Conservation (phyloP, 2,113 vertebrate genomes). For the Phalacrocorax brasilianus region DNA sequence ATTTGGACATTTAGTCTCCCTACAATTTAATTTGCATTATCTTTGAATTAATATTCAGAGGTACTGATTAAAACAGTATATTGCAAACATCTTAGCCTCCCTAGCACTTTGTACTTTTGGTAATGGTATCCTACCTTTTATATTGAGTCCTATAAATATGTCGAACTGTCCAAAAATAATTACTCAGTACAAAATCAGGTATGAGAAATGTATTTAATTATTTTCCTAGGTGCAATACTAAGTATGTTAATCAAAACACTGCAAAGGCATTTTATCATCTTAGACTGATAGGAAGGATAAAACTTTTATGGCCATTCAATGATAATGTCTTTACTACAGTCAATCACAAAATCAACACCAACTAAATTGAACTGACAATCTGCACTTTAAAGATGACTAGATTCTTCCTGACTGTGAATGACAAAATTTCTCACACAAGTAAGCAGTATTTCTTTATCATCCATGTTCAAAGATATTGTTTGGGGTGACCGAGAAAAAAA, state of each 20-base stretch:
- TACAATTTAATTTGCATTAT: not conserved
- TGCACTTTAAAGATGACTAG: not conserved
- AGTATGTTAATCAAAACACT: not conserved
- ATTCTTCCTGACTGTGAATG: not conserved
- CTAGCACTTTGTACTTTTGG: not conserved
- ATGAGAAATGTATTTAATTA: not conserved
- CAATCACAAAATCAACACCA: not conserved
- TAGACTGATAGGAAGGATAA: not conserved
- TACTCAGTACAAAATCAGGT: not conserved
- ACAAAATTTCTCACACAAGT: conserved; percentile 28
- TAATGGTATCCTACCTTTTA: not conserved
- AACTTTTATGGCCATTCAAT: not conserved
- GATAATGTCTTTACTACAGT: not conserved
- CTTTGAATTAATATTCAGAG: not conserved
- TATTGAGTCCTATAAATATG: not conserved
- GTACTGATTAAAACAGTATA: not conserved
- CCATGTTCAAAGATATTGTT: conserved; percentile 4
- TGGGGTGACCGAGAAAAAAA: not conserved
- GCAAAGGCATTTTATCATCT: not conserved
- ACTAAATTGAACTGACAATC: not conserved
- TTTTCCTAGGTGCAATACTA: not conserved
- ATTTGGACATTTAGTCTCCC: not conserved
- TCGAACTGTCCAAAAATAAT: not conserved
- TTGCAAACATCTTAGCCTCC: not conserved
- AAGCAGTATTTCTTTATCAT: conserved; percentile 15